Conservation (phyloP, 2,113 vertebrate genomes). For the Equus quagga region DNA sequence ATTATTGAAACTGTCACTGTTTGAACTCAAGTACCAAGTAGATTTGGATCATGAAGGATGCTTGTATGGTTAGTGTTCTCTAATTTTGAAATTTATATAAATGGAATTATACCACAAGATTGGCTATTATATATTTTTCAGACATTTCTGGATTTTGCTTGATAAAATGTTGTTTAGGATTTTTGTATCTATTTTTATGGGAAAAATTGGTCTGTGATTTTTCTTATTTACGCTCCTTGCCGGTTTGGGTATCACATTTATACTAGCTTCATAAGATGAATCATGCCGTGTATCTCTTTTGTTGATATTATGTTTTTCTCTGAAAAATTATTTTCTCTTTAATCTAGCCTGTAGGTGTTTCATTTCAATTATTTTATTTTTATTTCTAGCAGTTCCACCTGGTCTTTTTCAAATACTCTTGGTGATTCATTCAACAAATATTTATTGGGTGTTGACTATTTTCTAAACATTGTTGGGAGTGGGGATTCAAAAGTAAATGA, state of each 20-base stretch:
- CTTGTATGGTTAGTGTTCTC: not conserved
- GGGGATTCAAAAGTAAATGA: slow-evolving; percentile 35
- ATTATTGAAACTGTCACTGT: not conserved
- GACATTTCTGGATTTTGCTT: not conserved
- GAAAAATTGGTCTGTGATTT: not conserved
- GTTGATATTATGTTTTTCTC: not conserved
- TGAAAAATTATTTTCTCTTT: slow-evolving; percentile 36
- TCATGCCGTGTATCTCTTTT: not conserved
- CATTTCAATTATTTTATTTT: not conserved
- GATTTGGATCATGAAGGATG: not conserved
- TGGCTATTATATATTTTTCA: not conserved
- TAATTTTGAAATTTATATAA: slow-evolving; percentile 38
- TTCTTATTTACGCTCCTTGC: not conserved
- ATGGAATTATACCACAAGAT: not conserved
- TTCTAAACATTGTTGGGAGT: not conserved
- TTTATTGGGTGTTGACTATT: not conserved
- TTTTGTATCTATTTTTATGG: not conserved
- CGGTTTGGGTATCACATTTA: slow-evolving; percentile 5
- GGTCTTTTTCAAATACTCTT: not conserved
- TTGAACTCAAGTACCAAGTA: not conserved
- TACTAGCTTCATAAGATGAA: not conserved
- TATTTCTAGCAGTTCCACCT: not conserved
- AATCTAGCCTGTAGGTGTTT: not conserved
- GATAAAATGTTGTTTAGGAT: not conserved
- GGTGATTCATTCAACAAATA: not conserved